A percentile compares a stretch with the other conserved stretches of the same genome.
Conservation (phyloP, 2,797 vertebrate genomes). For the Anolis apletophallus region DNA sequence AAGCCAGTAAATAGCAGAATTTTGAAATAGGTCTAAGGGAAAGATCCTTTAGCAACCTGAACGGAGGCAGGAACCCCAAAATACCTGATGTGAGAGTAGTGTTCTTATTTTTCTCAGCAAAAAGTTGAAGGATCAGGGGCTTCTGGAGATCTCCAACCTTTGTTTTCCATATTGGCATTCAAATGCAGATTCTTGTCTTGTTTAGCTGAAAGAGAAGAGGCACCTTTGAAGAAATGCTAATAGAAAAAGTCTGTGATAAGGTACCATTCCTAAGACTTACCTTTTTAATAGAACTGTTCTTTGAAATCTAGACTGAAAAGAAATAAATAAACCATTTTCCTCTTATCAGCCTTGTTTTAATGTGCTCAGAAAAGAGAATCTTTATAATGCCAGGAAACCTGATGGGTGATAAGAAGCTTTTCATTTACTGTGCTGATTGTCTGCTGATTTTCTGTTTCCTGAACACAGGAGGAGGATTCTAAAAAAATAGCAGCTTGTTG, state of each 20-base stretch:
- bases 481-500: slow-evolving; percentile 46
- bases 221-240: slow-evolving; percentile 69
- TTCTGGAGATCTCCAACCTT: slow-evolving; percentile 41
- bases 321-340: slow-evolving; percentile 51
- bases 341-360: slow-evolving; percentile 62
- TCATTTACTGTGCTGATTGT: slow-evolving; percentile 44
- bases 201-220: slow-evolving; percentile 50
- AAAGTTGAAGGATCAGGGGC: background rate
- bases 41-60: background rate
- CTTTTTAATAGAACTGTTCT: slow-evolving; percentile 47
- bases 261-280: slow-evolving; percentile 37
- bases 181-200: slow-evolving; percentile 68
- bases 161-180: slow-evolving; percentile 53
- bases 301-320: slow-evolving; percentile 63
- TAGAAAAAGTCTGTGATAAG: slow-evolving; percentile 53
- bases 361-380: slow-evolving; percentile 39
- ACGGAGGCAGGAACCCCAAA: background rate
- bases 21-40: background rate
- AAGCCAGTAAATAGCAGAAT: background rate
- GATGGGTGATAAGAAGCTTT: slow-evolving; percentile 40
- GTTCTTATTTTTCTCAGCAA: background rate
- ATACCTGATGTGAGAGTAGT: background rate
- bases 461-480: slow-evolving; percentile 22
- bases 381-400: slow-evolving; percentile 43
- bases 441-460: slow-evolving; percentile 39